Conservation (phyloP, 2,888 invertebrate species). For the Conchocele bisecta region DNA sequence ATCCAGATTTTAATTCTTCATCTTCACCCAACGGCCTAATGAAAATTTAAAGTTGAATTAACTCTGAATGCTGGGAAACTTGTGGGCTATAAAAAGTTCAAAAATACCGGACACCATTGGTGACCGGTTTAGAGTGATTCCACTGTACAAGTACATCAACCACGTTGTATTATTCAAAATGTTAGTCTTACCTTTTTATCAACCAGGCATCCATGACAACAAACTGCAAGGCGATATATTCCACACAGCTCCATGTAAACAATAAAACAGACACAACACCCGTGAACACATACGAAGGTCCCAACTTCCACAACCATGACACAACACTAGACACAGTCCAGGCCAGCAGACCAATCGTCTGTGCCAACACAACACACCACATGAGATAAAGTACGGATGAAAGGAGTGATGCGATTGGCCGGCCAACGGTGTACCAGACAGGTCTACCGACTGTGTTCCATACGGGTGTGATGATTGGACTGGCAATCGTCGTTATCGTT, state of each 20-base stretch:
- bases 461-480: slow-evolving; percentile 40
- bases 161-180: too few relatives aligned
- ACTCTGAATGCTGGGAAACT: too few relatives aligned
- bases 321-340: not conserved
- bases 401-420: slow-evolving; percentile 27
- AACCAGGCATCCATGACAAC: slow-evolving; percentile 57
- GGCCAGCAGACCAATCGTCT: not conserved
- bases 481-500: slow-evolving; percentile 47
- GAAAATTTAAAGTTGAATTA: too few relatives aligned
- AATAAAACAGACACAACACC: slow-evolving; percentile 11
- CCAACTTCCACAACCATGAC: slow-evolving; percentile 33
- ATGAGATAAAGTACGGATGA: slow-evolving; percentile 26
- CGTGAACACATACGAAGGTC: not conserved
- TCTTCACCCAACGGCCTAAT: too few relatives aligned
- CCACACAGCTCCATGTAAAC: slow-evolving; percentile 29
- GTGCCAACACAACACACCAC: slow-evolving; percentile 23
- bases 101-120: too few relatives aligned
- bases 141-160: too few relatives aligned
- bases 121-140: too few relatives aligned
- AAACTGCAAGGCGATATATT: slow-evolving; percentile 45
- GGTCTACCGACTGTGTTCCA: slow-evolving; percentile 52
- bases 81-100: too few relatives aligned
- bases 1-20: too few relatives aligned
- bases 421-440: slow-evolving; percentile 54
- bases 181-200: slow-evolving; percentile 54